phyloP scores from a whole-genome alignment of 2,113 vertebrate genomes.

The Aix galericulata region DNA sequence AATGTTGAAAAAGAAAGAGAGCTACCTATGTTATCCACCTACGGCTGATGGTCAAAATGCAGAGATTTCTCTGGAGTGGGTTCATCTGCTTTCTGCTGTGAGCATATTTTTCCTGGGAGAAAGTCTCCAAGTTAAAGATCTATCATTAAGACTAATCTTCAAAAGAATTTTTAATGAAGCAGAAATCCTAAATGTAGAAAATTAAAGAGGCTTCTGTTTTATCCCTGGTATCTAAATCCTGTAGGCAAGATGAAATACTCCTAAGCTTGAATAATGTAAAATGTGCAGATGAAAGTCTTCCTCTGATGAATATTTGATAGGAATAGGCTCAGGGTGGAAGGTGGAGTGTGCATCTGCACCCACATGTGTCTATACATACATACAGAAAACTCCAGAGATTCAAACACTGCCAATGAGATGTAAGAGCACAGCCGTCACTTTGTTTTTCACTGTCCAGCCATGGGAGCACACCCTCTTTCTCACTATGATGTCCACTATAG shows the following conservation, averaged over 20 bases:
- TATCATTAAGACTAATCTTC: slow-evolving; percentile 9
- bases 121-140: slow-evolving; percentile 10
- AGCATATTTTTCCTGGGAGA: neutral
- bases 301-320: slow-evolving; percentile 52
- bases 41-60: neutral
- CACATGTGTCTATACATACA: neutral
- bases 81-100: neutral
- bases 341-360: neutral
- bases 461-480: neutral
- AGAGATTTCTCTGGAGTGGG: neutral
- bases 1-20: neutral
- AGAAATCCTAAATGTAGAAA: slow-evolving; percentile 14
- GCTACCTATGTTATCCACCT: neutral
- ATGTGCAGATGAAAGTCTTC: slow-evolving; percentile 4
- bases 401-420: neutral
- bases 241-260: slow-evolving; percentile 22
- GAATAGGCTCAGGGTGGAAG: neutral
- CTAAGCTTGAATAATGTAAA: slow-evolving; percentile 49
- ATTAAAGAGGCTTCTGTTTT: slow-evolving; percentile 21
- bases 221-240: slow-evolving; percentile 29
- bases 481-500: accelerated
- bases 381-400: neutral
- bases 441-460: neutral
- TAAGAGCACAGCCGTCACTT: neutral
- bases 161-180: slow-evolving; percentile 48